Percentiles rank a stretch among this genome's conserved stretches.
Conservation (phyloP, 2,888 invertebrate species). For the Tenthredo scrophulariae region DNA sequence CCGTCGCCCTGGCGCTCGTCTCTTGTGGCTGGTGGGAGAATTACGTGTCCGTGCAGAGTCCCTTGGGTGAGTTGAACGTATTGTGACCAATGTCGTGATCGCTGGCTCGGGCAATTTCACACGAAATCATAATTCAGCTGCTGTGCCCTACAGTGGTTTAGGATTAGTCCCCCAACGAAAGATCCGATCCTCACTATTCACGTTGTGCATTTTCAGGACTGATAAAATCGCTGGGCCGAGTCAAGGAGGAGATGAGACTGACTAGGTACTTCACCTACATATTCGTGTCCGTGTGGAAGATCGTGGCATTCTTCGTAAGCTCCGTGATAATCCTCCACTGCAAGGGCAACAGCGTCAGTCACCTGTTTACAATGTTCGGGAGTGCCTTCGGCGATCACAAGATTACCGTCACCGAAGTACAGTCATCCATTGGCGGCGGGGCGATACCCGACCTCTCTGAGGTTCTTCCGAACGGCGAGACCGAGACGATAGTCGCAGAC, state of each 20-base stretch:
- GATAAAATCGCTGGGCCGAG: conserved; percentile 86
- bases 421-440: conserved; percentile 73
- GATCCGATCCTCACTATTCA: neutral
- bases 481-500: conserved; percentile 85
- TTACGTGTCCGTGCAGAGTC: conserved; percentile 93
- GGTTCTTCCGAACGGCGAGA: conserved; percentile 88
- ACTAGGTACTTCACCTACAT: conserved; percentile 95
- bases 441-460: conserved; percentile 87
- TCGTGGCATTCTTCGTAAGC: conserved; percentile 88
- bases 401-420: conserved; percentile 88
- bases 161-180: neutral
- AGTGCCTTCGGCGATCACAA: conserved; percentile 89
- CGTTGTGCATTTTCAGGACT: conserved; percentile 78
- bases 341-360: conserved; percentile 87
- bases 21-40: conserved; percentile 99
- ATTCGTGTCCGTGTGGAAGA: conserved; percentile 95
- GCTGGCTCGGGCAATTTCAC: neutral
- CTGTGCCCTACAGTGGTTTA: neutral
- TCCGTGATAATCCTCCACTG: conserved; percentile 87
- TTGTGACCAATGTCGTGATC: neutral
- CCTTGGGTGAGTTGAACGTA: conserved; percentile 82
- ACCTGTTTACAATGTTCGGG: conserved; percentile 88
- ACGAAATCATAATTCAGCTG: neutral
- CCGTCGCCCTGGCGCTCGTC: conserved; percentile 90
- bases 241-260: conserved; percentile 88